phyloP scores from a whole-genome alignment of 2,113 vertebrate species.

The Thryonomys swinderianus region DNA sequence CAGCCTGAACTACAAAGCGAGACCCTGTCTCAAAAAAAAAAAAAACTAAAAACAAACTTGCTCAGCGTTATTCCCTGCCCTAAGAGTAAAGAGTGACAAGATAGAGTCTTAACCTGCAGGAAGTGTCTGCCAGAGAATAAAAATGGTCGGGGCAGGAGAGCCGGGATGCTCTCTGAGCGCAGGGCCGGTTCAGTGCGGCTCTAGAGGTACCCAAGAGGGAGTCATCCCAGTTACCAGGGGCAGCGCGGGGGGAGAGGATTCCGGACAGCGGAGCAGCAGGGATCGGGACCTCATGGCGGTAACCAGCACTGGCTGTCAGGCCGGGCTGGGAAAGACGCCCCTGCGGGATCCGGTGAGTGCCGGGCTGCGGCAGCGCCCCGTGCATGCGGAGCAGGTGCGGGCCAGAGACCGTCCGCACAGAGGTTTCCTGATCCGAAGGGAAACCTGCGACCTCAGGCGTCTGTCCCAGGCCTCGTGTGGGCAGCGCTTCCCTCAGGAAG shows the following conservation, averaged over 20 bases:
- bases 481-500: not conserved
- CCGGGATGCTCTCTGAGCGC: not conserved
- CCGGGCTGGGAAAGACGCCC: not conserved
- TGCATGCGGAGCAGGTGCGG: not conserved
- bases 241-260: not conserved
- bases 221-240: not conserved
- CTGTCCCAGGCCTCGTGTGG: not conserved
- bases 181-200: not conserved
- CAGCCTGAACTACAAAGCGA: too few species aligned
- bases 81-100: not conserved
- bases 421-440: not conserved
- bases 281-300: not conserved
- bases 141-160: not conserved
- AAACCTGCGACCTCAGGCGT: not conserved
- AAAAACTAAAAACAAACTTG: too few species aligned
- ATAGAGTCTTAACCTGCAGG: not conserved
- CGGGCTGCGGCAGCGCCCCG: not conserved
- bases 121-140: not conserved
- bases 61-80: too few species aligned
- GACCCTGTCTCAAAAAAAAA: too few species aligned
- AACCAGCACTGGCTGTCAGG: not conserved
- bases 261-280: not conserved
- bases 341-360: too few species aligned
- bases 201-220: not conserved
- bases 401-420: not conserved